Conservation (phyloP, 2,113 vertebrate genomes). For the Archocentrus centrarchus region DNA sequence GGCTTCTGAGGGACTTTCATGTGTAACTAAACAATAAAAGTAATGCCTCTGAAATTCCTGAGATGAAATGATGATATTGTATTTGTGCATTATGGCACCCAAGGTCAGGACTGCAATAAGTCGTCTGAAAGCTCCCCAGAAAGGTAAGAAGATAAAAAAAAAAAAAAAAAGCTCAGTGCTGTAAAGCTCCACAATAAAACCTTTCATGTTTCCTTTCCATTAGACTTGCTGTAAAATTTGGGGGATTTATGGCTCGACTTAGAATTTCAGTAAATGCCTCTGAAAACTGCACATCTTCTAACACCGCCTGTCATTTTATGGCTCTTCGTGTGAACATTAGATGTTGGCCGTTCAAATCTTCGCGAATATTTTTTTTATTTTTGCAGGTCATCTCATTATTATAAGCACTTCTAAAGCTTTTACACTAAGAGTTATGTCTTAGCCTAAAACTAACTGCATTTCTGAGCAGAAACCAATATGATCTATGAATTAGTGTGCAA, state of each 20-base stretch:
- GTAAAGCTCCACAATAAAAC: constrained; percentile 45
- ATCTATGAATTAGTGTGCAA: background rate
- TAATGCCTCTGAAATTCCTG: constrained; percentile 14
- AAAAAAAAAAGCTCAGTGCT: constrained; percentile 43
- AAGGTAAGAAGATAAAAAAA: constrained; percentile 29
- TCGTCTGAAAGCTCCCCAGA: constrained; percentile 16
- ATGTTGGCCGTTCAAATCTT: background rate
- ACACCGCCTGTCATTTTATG: background rate
- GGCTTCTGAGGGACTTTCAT: constrained; percentile 14
- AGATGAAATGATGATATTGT: constrained; percentile 49
- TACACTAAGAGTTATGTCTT: background rate
- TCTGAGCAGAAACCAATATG: background rate
- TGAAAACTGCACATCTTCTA: background rate
- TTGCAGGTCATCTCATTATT: background rate
- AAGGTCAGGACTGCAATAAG: constrained; percentile 45
- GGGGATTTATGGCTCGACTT: constrained; percentile 31
- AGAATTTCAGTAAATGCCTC: constrained; percentile 9
- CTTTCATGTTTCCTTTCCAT: constrained; percentile 44
- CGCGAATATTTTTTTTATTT: background rate
- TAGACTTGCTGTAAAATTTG: constrained; percentile 14
- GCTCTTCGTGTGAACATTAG: background rate
- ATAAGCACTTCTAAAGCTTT: background rate
- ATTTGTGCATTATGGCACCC: constrained; percentile 29
- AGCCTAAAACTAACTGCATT: background rate
- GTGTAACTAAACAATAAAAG: constrained; percentile 31